A percentile compares a stretch with the other conserved stretches of the same genome.
Conservation (phyloP, 2,113 vertebrate genomes). For the Puffinus mauretanicus region DNA sequence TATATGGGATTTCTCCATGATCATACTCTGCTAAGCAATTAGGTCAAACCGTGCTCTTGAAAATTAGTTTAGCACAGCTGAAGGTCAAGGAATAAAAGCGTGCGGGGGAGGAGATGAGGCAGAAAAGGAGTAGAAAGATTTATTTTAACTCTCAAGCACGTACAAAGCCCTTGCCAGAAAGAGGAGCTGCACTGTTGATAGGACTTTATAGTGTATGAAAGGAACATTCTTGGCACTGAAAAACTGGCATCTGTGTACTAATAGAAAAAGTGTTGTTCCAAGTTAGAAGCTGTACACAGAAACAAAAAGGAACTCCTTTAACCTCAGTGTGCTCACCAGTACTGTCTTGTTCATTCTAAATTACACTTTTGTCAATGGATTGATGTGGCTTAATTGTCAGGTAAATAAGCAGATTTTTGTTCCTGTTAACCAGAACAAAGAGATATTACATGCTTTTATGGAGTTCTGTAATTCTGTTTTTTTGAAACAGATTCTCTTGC, state of each 20-base stretch:
- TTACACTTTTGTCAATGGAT: not conserved
- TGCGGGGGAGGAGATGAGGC: not conserved
- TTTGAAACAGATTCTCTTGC: not conserved
- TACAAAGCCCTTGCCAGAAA: not conserved
- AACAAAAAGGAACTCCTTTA: conserved; percentile 1
- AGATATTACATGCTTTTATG: not conserved
- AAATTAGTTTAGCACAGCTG: conserved; percentile 28
- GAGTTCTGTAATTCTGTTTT: not conserved
- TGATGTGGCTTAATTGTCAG: not conserved
- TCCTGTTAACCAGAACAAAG: not conserved
- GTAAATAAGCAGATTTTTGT: not conserved
- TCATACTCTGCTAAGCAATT: conserved; percentile 59
- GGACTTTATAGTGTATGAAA: conserved; percentile 5
- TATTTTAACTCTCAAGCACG: not conserved
- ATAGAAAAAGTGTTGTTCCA: not conserved
- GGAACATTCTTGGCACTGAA: conserved; percentile 7
- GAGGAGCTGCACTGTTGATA: not conserved
- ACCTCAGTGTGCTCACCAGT: not conserved
- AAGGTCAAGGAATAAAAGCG: conserved; percentile 41
- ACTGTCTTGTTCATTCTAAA: not conserved
- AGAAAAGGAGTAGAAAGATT: conserved; percentile 27
- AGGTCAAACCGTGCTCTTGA: conserved; percentile 46
- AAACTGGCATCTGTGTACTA: conserved; percentile 11
- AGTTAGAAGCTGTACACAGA: not conserved
- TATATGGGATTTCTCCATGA: not conserved